Conservation (phyloP, 2,113 vertebrate genomes). For the Jaculus jaculus region DNA sequence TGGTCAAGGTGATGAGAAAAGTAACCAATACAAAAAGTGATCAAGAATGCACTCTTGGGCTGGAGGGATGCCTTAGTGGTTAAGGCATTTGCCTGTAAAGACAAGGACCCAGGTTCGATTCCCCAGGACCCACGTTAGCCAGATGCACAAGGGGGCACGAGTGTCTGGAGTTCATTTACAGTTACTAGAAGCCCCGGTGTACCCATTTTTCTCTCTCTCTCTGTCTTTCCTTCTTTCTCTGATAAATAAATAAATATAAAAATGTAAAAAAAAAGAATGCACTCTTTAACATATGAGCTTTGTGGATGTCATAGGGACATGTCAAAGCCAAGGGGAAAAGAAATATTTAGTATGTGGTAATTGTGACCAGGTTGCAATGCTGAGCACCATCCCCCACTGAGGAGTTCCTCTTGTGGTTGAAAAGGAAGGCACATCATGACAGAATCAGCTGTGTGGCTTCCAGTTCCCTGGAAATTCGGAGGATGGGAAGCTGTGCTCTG, state of each 20-base stretch:
- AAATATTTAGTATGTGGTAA: not conserved
- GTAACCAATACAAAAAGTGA: not conserved
- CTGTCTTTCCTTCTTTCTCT: too few species aligned
- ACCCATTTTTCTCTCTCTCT: too few species aligned
- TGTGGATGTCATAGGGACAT: not conserved
- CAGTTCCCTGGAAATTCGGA: not conserved
- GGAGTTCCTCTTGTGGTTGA: not conserved
- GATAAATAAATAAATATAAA: too few species aligned
- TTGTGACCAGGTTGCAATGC: not conserved
- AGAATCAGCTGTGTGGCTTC: not conserved
- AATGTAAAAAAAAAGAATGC: too few species aligned
- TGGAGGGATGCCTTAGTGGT: too few species aligned
- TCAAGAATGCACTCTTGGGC: not conserved
- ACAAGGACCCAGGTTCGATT: too few species aligned
- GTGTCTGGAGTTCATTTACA: too few species aligned
- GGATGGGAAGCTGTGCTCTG: not conserved
- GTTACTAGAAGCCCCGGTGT: too few species aligned
- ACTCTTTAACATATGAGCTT: not conserved
- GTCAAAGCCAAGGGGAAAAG: not conserved
- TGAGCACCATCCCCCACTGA: not conserved
- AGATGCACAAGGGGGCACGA: too few species aligned
- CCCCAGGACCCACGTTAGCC: too few species aligned
- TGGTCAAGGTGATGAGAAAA: not conserved
- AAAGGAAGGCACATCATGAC: not conserved
- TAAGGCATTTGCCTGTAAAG: too few species aligned